Percentiles rank a stretch among this genome's conserved stretches.
Evolutionary conservation across 2,113 vertebrate genomes (phyloP).

Genomic region (Andinoacara biseriatus): DNA sequence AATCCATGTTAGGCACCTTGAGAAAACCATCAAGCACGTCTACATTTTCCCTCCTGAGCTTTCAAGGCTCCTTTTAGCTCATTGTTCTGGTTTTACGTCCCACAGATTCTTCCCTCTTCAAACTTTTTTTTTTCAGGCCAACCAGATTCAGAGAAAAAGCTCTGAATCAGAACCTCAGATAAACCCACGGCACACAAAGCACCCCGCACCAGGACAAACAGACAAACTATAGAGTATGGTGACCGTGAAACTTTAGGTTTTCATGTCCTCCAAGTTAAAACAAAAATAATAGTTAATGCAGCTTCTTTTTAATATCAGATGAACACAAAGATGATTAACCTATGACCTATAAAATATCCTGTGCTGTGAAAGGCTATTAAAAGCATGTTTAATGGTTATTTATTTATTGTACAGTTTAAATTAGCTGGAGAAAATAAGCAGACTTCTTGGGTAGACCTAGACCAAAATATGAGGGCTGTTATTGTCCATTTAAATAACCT

Average conservation of each 20-base stretch:
- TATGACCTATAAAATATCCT: too few relatives aligned
- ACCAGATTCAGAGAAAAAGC: neutral
- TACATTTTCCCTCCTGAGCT: neutral
- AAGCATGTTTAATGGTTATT: neutral
- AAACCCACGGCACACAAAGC: neutral
- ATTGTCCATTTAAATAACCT: conserved; percentile 8
- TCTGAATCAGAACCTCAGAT: neutral
- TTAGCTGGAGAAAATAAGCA: conserved; percentile 3
- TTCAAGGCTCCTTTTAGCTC: neutral
- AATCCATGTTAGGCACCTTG: neutral
- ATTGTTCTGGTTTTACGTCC: neutral
- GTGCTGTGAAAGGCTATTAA: too few relatives aligned
- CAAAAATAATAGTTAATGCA: neutral
- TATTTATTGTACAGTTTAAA: neutral
- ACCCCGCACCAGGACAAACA: neutral
- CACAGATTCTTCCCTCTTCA: neutral
- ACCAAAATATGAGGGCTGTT: neutral
- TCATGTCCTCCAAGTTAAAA: neutral
- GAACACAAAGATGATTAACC: too few relatives aligned
- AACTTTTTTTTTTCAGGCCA: neutral
- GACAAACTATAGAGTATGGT: neutral
- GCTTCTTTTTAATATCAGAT: too few relatives aligned
- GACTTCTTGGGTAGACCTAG: neutral
- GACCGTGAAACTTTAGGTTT: neutral
- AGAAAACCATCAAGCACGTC: neutral